Conservation (phyloP, 2,113 vertebrate genomes). For the Mystacornis crossleyi region DNA sequence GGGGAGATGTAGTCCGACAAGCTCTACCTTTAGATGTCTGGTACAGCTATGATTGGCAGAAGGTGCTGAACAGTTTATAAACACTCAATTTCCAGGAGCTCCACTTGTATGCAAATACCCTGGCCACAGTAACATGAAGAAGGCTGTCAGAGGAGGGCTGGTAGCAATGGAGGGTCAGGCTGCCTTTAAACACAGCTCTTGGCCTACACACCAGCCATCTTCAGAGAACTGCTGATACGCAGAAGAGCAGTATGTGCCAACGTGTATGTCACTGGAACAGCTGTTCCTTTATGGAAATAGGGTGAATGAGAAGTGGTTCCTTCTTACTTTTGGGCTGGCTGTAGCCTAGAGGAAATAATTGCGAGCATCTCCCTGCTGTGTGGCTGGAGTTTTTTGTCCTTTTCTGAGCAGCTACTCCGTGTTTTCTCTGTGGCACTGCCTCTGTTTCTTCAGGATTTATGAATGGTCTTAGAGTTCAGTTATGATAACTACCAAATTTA, state of each 20-base stretch:
- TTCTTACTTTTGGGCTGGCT: background rate
- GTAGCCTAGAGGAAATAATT: background rate
- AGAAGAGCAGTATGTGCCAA: background rate
- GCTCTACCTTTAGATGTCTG: background rate
- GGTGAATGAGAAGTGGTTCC: background rate
- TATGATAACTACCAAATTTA: background rate
- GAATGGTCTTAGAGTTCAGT: background rate
- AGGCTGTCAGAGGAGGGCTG: background rate
- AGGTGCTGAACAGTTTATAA: background rate
- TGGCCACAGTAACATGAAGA: background rate
- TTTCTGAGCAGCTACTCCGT: background rate
- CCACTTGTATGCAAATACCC: background rate
- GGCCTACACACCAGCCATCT: background rate
- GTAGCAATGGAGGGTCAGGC: background rate
- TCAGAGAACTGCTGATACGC: background rate
- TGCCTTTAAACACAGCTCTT: background rate
- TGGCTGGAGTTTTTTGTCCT: background rate
- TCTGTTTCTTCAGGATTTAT: background rate
- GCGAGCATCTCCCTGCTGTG: background rate
- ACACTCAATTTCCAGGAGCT: background rate
- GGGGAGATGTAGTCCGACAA: background rate
- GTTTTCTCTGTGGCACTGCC: background rate
- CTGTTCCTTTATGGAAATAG: background rate
- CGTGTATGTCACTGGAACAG: accelerated
- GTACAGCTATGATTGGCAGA: background rate